Percentiles rank a stretch among this genome's conserved stretches.
phyloP scores from a whole-genome alignment of 1,140 invertebrate genomes.

The Leptinotarsa texana region DNA sequence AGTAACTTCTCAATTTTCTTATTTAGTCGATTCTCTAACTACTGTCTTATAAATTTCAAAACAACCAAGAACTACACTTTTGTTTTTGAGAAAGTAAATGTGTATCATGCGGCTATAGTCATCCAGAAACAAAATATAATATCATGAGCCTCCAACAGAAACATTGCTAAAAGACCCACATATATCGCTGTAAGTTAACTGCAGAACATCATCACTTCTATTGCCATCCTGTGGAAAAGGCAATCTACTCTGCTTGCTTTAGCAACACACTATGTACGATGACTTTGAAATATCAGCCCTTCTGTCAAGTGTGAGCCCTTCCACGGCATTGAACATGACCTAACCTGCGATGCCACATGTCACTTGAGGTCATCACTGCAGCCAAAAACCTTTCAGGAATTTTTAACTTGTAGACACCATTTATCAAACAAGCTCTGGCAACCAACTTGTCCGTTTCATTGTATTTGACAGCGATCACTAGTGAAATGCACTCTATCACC shows the following conservation, averaged over 20 bases:
- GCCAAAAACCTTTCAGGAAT: background rate
- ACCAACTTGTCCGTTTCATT: background rate
- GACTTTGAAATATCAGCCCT: background rate
- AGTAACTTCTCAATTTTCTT: too few species aligned
- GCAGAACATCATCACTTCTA: background rate
- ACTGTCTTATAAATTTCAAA: too few species aligned
- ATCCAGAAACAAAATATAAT: background rate
- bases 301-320: background rate
- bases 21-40: too few species aligned
- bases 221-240: background rate
- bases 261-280: background rate
- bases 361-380: background rate
- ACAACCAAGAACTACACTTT: background rate
- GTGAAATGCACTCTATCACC: constrained; percentile 26
- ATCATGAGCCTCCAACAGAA: background rate
- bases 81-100: background rate
- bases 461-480: background rate
- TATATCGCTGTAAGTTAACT: background rate
- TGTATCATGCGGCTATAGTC: background rate
- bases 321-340: background rate
- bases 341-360: background rate
- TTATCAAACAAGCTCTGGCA: background rate
- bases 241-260: background rate
- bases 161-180: background rate
- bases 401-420: background rate